phyloP scores from a whole-genome alignment of 1,140 invertebrate species.

The Arion vulgaris region DNA sequence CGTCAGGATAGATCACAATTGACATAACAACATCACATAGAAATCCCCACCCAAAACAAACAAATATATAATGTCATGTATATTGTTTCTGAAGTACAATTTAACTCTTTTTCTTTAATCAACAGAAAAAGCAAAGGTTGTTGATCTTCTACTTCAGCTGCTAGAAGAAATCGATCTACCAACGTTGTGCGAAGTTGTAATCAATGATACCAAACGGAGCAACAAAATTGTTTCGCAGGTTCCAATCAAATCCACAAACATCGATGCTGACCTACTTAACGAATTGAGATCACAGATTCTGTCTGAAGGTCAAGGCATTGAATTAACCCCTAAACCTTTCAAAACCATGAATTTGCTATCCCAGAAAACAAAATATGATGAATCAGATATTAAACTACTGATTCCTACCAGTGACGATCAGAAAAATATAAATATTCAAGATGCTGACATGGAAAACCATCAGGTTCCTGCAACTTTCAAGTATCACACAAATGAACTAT shows the following conservation, averaged over 20 bases:
- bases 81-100: too few species aligned
- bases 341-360: background rate
- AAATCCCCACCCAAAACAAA: too few species aligned
- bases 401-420: background rate
- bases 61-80: too few species aligned
- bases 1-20: too few species aligned
- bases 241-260: background rate
- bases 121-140: background rate
- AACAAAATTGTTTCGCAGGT: background rate
- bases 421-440: background rate
- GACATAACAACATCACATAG: too few species aligned
- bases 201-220: background rate
- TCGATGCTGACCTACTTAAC: background rate
- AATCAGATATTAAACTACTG: background rate
- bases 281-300: background rate
- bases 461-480: background rate
- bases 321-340: background rate
- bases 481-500: background rate
- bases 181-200: conserved; percentile 12
- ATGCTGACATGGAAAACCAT: background rate
- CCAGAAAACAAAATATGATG: background rate
- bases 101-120: background rate
- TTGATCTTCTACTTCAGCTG: background rate
- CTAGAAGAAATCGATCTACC: conserved; percentile 12
- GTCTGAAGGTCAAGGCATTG: background rate